phyloP scores from a whole-genome alignment of 2,888 invertebrate species.

The Heteropelma amictum region DNA sequence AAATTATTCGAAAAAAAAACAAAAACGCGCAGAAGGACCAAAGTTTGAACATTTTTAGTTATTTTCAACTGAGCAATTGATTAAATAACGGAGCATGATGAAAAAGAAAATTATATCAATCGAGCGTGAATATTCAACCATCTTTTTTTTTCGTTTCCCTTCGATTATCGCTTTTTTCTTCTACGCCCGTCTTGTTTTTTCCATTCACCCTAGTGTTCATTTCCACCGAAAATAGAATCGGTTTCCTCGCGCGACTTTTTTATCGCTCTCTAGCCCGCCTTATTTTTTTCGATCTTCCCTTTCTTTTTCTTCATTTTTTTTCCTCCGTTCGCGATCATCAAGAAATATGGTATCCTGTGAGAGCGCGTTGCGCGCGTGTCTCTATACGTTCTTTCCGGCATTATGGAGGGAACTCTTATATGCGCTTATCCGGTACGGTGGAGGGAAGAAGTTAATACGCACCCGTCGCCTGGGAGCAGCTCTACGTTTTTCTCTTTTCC shows the following conservation, averaged over 20 bases:
- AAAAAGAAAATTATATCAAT: no score
- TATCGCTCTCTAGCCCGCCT: slow-evolving; percentile 25
- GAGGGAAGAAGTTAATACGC: slow-evolving; percentile 58
- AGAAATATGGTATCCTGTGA: slow-evolving; percentile 65
- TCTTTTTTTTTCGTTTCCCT: not conserved
- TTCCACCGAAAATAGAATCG: slow-evolving; percentile 37
- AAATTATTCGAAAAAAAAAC: no score
- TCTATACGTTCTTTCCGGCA: slow-evolving; percentile 21
- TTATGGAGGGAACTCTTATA: slow-evolving; percentile 29
- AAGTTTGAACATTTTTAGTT: no score
- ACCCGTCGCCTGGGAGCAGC: slow-evolving; percentile 37
- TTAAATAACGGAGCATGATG: no score
- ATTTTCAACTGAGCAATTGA: no score
- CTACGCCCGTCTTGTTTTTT: slow-evolving; percentile 19
- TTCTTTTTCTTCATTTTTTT: slow-evolving; percentile 47
- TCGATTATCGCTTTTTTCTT: not conserved
- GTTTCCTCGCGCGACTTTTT: slow-evolving; percentile 21
- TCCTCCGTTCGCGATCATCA: slow-evolving; percentile 52
- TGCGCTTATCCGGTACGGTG: slow-evolving; percentile 28
- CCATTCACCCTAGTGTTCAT: slow-evolving; percentile 27
- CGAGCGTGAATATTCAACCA: not conserved
- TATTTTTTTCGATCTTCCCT: slow-evolving; percentile 5
- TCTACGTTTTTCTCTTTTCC: slow-evolving; percentile 29
- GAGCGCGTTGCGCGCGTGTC: slow-evolving; percentile 25
- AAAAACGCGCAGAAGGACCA: no score